These are phyloP conservation scores for Syngnathus scovelli DNA, from an alignment of 2,113 vertebrate genomes.

Conservation along the genomic window DNA sequence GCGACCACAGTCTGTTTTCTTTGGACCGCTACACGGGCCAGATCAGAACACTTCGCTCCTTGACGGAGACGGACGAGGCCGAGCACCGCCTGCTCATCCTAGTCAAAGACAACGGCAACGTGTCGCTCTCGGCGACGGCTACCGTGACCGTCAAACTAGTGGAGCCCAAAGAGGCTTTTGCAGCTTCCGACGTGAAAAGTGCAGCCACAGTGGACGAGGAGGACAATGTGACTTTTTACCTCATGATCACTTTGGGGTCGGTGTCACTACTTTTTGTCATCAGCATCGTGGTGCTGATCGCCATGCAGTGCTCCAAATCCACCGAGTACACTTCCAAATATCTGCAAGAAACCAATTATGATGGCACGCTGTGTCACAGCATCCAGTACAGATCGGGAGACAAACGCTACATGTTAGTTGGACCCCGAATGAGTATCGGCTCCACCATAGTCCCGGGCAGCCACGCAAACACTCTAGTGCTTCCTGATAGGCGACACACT, in stretches of 20 bases:
- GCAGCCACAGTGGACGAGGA: conserved; percentile 28
- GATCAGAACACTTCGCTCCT: too few species aligned
- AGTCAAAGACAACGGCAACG: conserved; percentile 65
- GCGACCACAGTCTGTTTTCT: too few species aligned
- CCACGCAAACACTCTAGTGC: conserved; percentile 55
- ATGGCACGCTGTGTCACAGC: not conserved
- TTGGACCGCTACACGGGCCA: too few species aligned
- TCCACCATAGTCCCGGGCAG: conserved; percentile 52
- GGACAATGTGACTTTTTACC: conserved; percentile 48
- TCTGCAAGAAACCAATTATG: too few species aligned
- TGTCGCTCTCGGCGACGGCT: conserved; percentile 58
- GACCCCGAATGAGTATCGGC: conserved; percentile 57
- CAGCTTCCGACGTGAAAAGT: conserved; percentile 51
- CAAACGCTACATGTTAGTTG: conserved; percentile 60
- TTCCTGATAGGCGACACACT: not conserved
- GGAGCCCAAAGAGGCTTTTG: conserved; percentile 61
- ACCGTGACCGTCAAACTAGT: conserved; percentile 58
- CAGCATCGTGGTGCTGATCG: conserved; percentile 50
- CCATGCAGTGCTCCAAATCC: conserved; percentile 36
- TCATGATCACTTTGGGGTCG: conserved; percentile 55
- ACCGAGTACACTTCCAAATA: too few species aligned
- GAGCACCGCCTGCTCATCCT: conserved; percentile 26
- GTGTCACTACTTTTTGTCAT: conserved; percentile 57
- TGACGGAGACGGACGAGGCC: too few species aligned
- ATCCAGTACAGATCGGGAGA: conserved; percentile 54